Evolutionary conservation across 2,888 invertebrate genomes (phyloP), one percentile per base, ranked within the genome.

Genomic region (Volucella inanis): DNA sequence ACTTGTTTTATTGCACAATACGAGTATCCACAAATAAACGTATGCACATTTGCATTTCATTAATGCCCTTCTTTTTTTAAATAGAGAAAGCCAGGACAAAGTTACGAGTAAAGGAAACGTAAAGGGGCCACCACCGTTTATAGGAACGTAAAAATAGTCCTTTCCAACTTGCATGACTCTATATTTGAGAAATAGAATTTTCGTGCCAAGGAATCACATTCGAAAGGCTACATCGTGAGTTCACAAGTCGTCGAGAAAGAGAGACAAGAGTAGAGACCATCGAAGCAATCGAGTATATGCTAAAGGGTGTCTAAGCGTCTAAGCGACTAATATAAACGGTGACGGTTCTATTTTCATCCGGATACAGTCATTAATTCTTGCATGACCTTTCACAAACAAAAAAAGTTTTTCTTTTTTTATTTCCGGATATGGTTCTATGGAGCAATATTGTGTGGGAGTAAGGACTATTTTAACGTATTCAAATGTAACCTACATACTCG

Each of bases 331-430:
- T 61, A 43, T 76, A 55, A 77, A 70, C 12, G 62, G 70, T 84
- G 83, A 84, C 79, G 79, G 79, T 79, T 79, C 79, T 84, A 84
- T 84, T 84, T 84, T 80, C 59, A 84, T 79, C 75, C 65, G 74
- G 67, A 62, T 49, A 70, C 77, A 70, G 84, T 84, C 84, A 84
- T 84, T 84, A 84, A 75, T 84, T 80, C 70, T 71, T 67, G 84
- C 80, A 80, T 80, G 84, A 84, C 79, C 84, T 84, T 84, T 80
- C 59, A 54, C 18, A 61, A 67, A 52, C 41, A 49, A 59, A 39
- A 68, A 57, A 18, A 59, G 47, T 22, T 41, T 18, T 41, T 22
- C 70, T 59, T 45, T 38, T 45, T 14, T 52, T 76, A 52, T 49
- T 62, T 68, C 50, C 62, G 39, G 77, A 39, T 55, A 41, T 11